A percentile compares a stretch with the other conserved stretches of the same genome.
Conservation (phyloP, 2,888 invertebrate species). For the Pheosia tremula region DNA sequence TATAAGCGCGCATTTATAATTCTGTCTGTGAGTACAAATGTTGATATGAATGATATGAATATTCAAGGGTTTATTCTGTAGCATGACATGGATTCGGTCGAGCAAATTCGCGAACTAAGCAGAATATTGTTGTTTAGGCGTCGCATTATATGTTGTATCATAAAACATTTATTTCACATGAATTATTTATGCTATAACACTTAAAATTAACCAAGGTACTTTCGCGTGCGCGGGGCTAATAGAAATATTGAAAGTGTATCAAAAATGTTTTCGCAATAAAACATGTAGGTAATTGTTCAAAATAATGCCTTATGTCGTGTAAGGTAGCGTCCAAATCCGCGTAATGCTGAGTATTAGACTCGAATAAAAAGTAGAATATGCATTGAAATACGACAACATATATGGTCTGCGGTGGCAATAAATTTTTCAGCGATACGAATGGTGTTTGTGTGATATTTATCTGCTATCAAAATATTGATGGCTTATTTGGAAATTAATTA, state of each 20-base stretch:
- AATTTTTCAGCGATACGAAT: too few relatives aligned
- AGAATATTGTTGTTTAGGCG: conserved; percentile 36
- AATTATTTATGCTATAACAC: conserved; percentile 1
- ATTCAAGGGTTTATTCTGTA: conserved; percentile 64
- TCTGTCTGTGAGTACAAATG: conserved; percentile 38
- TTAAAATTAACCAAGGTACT: background rate
- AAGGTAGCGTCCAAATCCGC: too few relatives aligned
- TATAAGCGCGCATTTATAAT: conserved; percentile 23
- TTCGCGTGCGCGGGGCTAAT: background rate
- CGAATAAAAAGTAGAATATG: too few relatives aligned
- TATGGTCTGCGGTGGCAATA: too few relatives aligned
- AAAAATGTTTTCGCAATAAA: too few relatives aligned
- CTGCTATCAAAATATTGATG: background rate
- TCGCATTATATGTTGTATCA: conserved; percentile 32
- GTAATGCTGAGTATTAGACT: too few relatives aligned
- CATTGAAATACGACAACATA: too few relatives aligned
- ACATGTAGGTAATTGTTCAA: too few relatives aligned
- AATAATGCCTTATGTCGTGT: too few relatives aligned
- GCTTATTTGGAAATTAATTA: background rate
- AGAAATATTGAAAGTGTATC: background rate
- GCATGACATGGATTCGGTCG: conserved; percentile 63
- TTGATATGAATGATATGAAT: conserved; percentile 60
- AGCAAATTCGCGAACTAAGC: conserved; percentile 40
- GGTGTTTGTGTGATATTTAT: background rate
- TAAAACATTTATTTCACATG: conserved; percentile 28